Conservation (phyloP, 2,113 vertebrate genomes). For the Rhabdornis inornatus region DNA sequence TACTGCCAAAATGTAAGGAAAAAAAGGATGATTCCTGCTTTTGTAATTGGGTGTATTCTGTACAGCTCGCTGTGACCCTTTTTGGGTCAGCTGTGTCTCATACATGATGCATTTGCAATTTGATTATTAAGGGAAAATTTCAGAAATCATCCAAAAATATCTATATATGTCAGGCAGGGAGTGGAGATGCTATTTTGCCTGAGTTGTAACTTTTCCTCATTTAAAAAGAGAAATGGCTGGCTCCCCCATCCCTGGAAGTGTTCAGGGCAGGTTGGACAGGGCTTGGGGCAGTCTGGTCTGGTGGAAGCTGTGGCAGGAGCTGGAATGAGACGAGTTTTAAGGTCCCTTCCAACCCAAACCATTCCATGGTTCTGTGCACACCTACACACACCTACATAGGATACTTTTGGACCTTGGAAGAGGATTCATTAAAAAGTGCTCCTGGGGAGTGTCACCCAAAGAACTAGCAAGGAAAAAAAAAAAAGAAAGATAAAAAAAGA, state of each 20-base stretch:
- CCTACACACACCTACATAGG: accelerated
- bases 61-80: not conserved
- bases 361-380: not conserved
- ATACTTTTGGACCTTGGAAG: not conserved
- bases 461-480: not conserved
- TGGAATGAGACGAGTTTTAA: not conserved
- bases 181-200: not conserved
- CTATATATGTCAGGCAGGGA: not conserved
- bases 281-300: not conserved
- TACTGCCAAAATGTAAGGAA: not conserved
- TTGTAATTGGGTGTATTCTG: not conserved
- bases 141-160: not conserved
- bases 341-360: not conserved
- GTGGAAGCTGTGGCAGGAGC: not conserved
- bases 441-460: not conserved
- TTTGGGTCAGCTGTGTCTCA: not conserved
- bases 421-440: not conserved
- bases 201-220: not conserved
- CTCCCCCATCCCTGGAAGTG: not conserved
- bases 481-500: accelerated
- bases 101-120: not conserved
- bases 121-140: not conserved
- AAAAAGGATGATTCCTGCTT: not conserved
- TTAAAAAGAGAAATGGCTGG: not conserved
- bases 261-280: not conserved